These are phyloP conservation scores for Drosophila limbata DNA, from an alignment of 2,888 invertebrate species.

Conservation along the genomic window DNA sequence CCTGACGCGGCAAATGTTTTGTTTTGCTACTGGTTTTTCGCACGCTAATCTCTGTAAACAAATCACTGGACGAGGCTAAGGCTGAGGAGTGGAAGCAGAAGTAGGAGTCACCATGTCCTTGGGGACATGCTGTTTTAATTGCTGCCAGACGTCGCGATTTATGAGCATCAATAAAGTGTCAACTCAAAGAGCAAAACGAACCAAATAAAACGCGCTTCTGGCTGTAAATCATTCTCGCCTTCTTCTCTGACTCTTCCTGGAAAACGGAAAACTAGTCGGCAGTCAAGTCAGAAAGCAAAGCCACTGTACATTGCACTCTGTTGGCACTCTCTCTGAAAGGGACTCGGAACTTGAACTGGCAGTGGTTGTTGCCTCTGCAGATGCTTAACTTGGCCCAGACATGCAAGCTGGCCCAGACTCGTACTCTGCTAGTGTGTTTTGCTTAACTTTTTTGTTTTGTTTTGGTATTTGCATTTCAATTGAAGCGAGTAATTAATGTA, in stretches of 20 bases:
- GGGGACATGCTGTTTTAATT: constrained; percentile 79
- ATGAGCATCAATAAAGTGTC: constrained; percentile 82
- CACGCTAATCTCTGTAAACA: constrained; percentile 79
- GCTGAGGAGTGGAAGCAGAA: background rate
- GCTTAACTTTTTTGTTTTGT: constrained; percentile 3
- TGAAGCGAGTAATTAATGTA: constrained; percentile 81
- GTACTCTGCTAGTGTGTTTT: background rate
- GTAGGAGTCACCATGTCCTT: constrained; percentile 62
- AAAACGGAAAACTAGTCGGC: constrained; percentile 44
- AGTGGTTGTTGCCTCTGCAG: constrained; percentile 35
- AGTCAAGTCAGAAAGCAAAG: constrained; percentile 42
- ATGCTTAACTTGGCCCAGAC: constrained; percentile 74
- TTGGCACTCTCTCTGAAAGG: no score
- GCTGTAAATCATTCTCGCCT: constrained; percentile 69
- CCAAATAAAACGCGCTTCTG: constrained; percentile 67
- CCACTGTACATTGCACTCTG: constrained; percentile 24
- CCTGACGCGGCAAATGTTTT: constrained; percentile 58
- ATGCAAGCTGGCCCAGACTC: constrained; percentile 55
- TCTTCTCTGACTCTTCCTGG: constrained; percentile 57
- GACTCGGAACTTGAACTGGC: constrained; percentile 21
- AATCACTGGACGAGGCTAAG: constrained; percentile 58
- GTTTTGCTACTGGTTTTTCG: constrained; percentile 57
- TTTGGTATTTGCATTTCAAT: constrained; percentile 76
- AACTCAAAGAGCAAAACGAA: constrained; percentile 61
- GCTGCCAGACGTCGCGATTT: constrained; percentile 79